A percentile compares a stretch with the other conserved stretches of the same genome.
phyloP scores from a whole-genome alignment of 2,888 invertebrate species.

The Andrena minutula region DNA sequence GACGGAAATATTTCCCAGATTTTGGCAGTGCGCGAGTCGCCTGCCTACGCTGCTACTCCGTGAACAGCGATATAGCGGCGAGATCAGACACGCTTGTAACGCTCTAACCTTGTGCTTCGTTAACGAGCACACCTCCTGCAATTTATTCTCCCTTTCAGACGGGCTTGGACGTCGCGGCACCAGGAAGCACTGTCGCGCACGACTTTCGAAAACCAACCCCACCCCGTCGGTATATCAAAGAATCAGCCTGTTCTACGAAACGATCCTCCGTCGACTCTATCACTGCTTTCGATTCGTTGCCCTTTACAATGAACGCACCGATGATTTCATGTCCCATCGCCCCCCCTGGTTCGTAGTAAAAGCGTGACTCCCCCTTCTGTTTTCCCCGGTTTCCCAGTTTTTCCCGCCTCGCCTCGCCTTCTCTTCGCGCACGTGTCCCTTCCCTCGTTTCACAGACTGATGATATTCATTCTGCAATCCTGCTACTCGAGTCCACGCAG shows the following conservation, averaged over 20 bases:
- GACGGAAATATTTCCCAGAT: slow-evolving; percentile 8
- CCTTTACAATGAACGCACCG: slow-evolving; percentile 17
- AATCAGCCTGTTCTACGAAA: not conserved
- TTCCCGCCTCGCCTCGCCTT: not conserved
- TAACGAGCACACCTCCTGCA: slow-evolving; percentile 3
- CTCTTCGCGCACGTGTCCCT: not conserved
- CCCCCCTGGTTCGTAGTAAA: not conserved
- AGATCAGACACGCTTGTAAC: not conserved
- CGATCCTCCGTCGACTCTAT: not conserved
- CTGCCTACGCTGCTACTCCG: not conserved
- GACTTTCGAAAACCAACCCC: not conserved
- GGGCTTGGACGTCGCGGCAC: not conserved
- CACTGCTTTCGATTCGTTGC: slow-evolving; percentile 6
- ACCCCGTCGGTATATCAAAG: not conserved
- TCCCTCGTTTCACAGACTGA: slow-evolving; percentile 5
- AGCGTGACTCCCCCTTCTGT: slow-evolving; percentile 1
- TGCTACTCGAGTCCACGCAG: slow-evolving; percentile 23
- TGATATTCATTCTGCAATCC: slow-evolving; percentile 28
- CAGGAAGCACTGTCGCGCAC: not conserved
- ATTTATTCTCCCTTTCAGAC: slow-evolving; percentile 7
- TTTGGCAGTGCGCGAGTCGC: slow-evolving; percentile 5
- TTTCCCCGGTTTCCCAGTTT: not conserved
- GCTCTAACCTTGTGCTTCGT: not conserved
- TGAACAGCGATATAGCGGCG: not conserved
- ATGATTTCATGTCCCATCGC: slow-evolving; percentile 4